Base-by-base conservation (phyloP, 2,888 invertebrate genomes). In the Philonicus albiceps region DNA sequence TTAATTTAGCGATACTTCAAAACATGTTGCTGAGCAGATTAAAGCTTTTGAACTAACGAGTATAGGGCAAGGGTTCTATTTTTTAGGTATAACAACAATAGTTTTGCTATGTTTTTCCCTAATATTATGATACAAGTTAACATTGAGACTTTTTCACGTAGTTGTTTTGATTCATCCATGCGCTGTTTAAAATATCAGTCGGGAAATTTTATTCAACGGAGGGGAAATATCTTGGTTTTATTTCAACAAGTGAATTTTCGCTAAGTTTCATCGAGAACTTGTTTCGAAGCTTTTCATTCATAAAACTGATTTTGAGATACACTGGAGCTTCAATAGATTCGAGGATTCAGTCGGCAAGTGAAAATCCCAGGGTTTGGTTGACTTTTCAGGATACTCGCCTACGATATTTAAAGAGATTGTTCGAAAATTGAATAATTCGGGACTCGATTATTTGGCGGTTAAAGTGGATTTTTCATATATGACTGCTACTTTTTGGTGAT, bases 281-380 rank as follows among this genome's bases (percentile, higher is more conserved):
- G n/a, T 34, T 31, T 31, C 31, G n/a, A 13, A 74, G 74, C 74
- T 74, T 74, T 74, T 74, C 74, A 74, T 74, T 74, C 74, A 74
- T 74, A 37, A 74, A 74, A 74, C 22, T 11, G 64, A 64, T 64
- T 64, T 64, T 64, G 8, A 16, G 40, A 43, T 43, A 43, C 40
- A 13, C 40, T 27, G 64, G 64, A 64, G 16, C 49, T 49, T 37
- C 16, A 16, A 43, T 13, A n/a, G 6, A n/a, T 64, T 22, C 64
- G 27, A n/a, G 0, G 53, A 53, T n/a, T 64, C 64, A 64, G 64
- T 64, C 27, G 19, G 8, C 64, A 27, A 11, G 11, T 64, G 64
- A 64, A 64, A 64, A 11, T 4, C 8, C 27, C 64, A 27, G 22
- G 22, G 19, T 22, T 8, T 6, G 11, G 64, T 27, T 3, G 19